A percentile compares a stretch with the other conserved stretches of the same genome.
Conservation (phyloP, 1,140 invertebrate genomes). For the Dufourea novaeangliae region DNA sequence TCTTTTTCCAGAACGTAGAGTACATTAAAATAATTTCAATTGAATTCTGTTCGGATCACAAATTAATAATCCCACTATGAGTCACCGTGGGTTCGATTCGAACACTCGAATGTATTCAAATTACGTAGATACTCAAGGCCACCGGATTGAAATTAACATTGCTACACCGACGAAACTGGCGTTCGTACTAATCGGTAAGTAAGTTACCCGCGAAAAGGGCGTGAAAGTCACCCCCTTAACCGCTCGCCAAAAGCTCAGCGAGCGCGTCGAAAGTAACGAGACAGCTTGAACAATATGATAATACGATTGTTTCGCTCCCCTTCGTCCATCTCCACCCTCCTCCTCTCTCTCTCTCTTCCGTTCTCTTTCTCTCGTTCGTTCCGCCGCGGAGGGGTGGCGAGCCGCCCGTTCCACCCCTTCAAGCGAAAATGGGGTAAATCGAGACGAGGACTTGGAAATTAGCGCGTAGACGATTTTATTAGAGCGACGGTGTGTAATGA, state of each 20-base stretch:
- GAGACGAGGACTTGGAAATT: conserved; percentile 73
- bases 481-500: conserved; percentile 69
- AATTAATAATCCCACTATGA: no score
- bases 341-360: conserved; percentile 42
- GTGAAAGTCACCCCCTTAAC: conserved; percentile 23
- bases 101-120: no score
- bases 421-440: conserved; percentile 73
- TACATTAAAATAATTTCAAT: no score
- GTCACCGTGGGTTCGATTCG: no score
- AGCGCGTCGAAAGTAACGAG: conserved; percentile 36
- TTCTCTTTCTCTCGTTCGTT: conserved; percentile 52
- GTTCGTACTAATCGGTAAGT: not conserved
- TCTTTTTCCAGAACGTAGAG: no score
- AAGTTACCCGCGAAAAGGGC: not conserved
- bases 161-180: no score
- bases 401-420: conserved; percentile 52
- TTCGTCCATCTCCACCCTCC: conserved; percentile 49
- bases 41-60: no score
- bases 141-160: no score
- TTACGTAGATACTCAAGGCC: no score
- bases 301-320: conserved; percentile 72
- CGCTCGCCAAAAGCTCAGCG: conserved; percentile 3
- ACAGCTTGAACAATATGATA: conserved; percentile 70
- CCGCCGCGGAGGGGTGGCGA: not conserved
- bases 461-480: conserved; percentile 78